Evolutionary conservation across 2,888 invertebrate genomes (phyloP), one percentile per base, ranked within the genome.

Genomic region (Zaprionus bogoriensis): DNA sequence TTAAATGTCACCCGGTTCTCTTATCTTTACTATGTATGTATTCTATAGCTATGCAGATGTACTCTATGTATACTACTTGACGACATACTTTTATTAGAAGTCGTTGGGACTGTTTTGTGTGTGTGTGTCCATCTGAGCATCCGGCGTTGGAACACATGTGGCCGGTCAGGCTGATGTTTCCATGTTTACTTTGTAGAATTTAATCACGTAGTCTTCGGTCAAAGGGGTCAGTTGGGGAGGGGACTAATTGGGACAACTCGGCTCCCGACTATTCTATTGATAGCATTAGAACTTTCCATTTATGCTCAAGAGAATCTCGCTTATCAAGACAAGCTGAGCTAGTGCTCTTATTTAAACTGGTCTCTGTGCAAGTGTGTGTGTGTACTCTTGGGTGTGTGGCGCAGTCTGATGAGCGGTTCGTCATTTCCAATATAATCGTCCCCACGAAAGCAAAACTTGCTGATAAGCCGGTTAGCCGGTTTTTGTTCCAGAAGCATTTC

Each of bases 61-160:
- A 12, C 2, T 32, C 30, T 28, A 4, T 25, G 28, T 32, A 5
- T 45, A 28, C 30, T 48, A 41, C 39, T 47, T 25, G 48, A 41
- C 28, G 7, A 42, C 50, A 44, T 51, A 83, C 73, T 77, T 83
- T 73, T 62, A 71, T 68, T 64, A 67, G 55, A 61, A 62, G 67
- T 61, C 61, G 64, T 66, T 64, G 63, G 22, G 42, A 54, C 25
- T 42, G 42, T 41, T 51, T 52, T 51, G 38, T 54, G 39, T 42
- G 9, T 44, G n/a, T 53, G n/a, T 46, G 25, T 67, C n/a, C 42
- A 55, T 51, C 50, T 54, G 28, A 75, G 80, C 78, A 84, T 84
- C 84, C 81, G 78, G 84, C 77, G 50, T 57, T 61, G 62, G 54
- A 55, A 78, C 76, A 76, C 57, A 77, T 78, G 76, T 75, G 19